Evolutionary conservation across 2,888 invertebrate genomes (phyloP).

Genomic region (Pharmacophagus antenor): DNA sequence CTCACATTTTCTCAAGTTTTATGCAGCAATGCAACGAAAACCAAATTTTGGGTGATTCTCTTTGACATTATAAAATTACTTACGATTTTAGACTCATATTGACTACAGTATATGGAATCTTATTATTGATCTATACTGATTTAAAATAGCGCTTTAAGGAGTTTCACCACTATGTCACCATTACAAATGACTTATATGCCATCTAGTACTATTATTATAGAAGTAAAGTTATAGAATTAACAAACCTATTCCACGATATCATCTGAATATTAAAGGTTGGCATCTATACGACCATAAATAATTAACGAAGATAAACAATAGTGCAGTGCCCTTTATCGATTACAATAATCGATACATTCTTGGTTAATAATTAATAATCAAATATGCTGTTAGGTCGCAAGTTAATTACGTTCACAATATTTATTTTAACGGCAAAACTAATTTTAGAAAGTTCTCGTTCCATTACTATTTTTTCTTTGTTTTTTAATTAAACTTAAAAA

Average conservation of each 20-base stretch:
- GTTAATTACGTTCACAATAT: neutral
- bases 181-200: too few relatives aligned
- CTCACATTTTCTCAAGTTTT: too few relatives aligned
- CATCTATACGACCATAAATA: conserved; percentile 52
- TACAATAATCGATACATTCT: conserved; percentile 56
- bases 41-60: too few relatives aligned
- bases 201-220: conserved; percentile 40
- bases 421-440: too few relatives aligned
- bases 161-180: neutral
- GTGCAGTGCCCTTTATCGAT: conserved; percentile 56
- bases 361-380: conserved; percentile 54
- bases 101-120: too few relatives aligned
- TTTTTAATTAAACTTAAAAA: too few relatives aligned
- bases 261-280: conserved; percentile 31
- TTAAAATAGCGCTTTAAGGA: neutral
- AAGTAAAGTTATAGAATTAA: conserved; percentile 53
- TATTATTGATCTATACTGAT: too few relatives aligned
- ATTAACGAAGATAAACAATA: conserved; percentile 54
- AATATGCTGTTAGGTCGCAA: neutral
- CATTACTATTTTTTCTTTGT: too few relatives aligned
- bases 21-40: too few relatives aligned
- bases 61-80: too few relatives aligned
- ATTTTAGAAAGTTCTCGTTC: too few relatives aligned
- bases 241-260: neutral
- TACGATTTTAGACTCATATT: too few relatives aligned